Evolutionary conservation across 2,797 vertebrate species (phyloP), one percentile per base, ranked within the genome.

Genomic region (Decapterus maruadsi): DNA sequence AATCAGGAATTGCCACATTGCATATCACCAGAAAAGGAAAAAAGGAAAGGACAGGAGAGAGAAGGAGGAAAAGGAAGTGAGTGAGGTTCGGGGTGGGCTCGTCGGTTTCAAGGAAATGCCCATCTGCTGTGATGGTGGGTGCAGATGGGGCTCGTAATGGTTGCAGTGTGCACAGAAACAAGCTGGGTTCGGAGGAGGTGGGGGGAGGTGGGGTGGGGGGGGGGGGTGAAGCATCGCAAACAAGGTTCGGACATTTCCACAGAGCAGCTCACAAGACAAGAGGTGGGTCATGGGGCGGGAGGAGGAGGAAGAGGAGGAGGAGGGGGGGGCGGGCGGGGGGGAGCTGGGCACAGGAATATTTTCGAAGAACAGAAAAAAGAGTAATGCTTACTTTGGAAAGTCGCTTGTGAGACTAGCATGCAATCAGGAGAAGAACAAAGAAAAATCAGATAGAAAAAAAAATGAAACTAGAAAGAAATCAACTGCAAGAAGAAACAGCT

Each of bases 351-450:
- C 77, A 89, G 88, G 85, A 76, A 88, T 77, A 87, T 84, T 87
- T 78, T 34, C 31, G 80, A 90, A 91, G 84, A 95, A 95, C 93
- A 94, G 91, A 95, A 93, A 93, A 94, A 93, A 95, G 93, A 95
- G 91, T 91, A 94, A 96, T 95, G 96, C 97, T 98, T 98, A 98
- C 97, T 98, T 98, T 98, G 96, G 97, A 98, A 95, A 99, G 97
- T 96, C 96, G 96, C 96, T 97, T 97, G 96, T 97, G 96, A 97
- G 96, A 97, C 97, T 98, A 97, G 96, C 96, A 95, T 97, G 95
- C 96, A 97, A 94, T 88, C 90, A 94, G 94, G 94, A 96, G 95
- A 93, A 96, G 95, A 96, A 96, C 94, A 97, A 96, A 97, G 94
- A 95, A 94, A 95, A 96, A 95, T 92, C 95, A 94, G 93, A 95